These are phyloP conservation scores for Urocynchramus pylzowi DNA, from an alignment of 2,113 vertebrate species.

Conservation along the genomic window DNA sequence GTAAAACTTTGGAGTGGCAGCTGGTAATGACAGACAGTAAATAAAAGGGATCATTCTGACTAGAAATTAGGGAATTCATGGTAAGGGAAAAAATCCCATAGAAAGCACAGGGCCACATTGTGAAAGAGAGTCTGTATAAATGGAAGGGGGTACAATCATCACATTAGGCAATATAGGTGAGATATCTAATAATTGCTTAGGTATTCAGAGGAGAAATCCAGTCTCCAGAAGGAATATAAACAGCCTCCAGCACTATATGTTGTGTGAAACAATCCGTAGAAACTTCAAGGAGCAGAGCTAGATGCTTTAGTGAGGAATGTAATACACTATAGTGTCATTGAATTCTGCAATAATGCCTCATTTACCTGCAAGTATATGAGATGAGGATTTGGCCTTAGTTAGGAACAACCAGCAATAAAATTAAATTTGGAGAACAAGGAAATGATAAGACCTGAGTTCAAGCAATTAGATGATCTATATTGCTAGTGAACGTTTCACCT, in stretches of 20 bases:
- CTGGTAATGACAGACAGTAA: constrained; percentile 17
- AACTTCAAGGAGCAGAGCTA: background rate
- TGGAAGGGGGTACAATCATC: background rate
- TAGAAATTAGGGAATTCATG: background rate
- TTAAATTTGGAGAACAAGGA: background rate
- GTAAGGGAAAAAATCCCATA: background rate
- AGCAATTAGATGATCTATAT: background rate
- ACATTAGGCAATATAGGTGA: background rate
- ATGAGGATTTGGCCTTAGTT: background rate
- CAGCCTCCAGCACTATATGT: background rate
- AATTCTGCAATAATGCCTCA: background rate
- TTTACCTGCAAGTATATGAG: background rate
- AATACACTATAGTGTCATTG: background rate
- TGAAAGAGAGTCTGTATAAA: background rate
- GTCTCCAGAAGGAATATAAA: background rate
- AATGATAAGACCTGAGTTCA: background rate
- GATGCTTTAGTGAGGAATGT: background rate
- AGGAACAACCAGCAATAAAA: background rate
- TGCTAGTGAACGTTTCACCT: background rate
- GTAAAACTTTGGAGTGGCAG: constrained; percentile 23
- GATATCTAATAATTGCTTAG: background rate
- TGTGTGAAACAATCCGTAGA: background rate
- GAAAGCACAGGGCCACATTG: background rate
- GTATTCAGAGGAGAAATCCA: background rate
- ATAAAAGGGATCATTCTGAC: background rate